Evolutionary conservation across 2,113 vertebrate species (phyloP), one percentile per base, ranked within the genome.

Genomic region (Cettia cetti): DNA sequence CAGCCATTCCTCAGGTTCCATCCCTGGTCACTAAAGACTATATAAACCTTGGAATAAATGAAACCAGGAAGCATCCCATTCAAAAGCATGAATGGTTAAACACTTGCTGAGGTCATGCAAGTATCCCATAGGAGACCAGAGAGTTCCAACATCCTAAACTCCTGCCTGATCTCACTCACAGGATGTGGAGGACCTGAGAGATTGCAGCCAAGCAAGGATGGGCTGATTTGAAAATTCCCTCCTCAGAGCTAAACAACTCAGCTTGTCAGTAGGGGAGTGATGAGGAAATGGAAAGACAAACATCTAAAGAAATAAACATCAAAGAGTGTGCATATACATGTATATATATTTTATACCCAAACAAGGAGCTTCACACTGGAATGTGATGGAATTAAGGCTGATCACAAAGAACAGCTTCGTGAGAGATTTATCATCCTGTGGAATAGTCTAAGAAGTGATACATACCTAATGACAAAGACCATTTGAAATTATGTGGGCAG

Each of bases 281-380:
- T 77, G 91, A 96, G 68, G 24, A 90, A 94, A 92, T 77, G 86
- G 82, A 93, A 95, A 94, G 75, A 63, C 28, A 81, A 92, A 86
- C 52, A 70, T 78, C 50, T 61, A 57, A 86, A 94, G 54, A 88
- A 88, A 76, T 65, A 88, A 93, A 80, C 65, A 86, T 57, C 42
- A 53, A 26, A 39, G 76, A 77, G 22, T 23, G 92, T 9, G 60
- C 50, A 74, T 35, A 50, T 16, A 26, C 47, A 14, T 59, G 35
- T 14, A 18, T 44, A 18, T 44, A 18, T 37, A 14, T 57, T 28
- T 68, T 39, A 80, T 6, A 71, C 82, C 52, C 39, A 87, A 93
- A 91, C 61, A 76, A 91, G 75, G 66, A 88, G 78, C 78, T 90
- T 61, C 63, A 52, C 23, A 57, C 16, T 70, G 90, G 79, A 95